phyloP scores from a whole-genome alignment of 64 coral and sea anemone genomes.

The Catalaphyllia jardinei region DNA sequence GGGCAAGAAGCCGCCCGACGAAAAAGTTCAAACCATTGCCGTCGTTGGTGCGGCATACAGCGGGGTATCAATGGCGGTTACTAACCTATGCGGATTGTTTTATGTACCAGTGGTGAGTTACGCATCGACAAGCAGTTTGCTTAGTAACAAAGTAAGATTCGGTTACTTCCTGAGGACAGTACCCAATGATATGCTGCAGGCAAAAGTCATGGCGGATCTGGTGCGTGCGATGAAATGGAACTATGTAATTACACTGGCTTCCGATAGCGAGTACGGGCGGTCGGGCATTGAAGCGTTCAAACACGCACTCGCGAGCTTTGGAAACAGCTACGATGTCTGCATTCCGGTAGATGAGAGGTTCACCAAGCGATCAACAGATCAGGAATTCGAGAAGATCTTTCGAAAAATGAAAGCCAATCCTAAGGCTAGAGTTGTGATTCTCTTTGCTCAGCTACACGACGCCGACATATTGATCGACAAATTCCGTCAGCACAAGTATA shows the following conservation, averaged over 20 bases:
- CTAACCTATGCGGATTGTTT: conserved; percentile 84
- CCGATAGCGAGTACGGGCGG: conserved; percentile 78
- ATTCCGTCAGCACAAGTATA: conserved; percentile 45
- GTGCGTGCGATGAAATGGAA: conserved; percentile 88
- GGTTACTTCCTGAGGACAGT: conserved; percentile 83
- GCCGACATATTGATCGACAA: conserved; percentile 74
- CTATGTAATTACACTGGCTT: conserved; percentile 77
- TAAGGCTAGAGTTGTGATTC: conserved; percentile 73
- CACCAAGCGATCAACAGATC: conserved; percentile 63
- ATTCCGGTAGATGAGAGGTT: conserved; percentile 83
- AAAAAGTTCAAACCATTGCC: too few relatives aligned
- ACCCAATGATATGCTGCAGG: conserved; percentile 85
- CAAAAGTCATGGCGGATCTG: conserved; percentile 83
- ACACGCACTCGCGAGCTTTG: conserved; percentile 63
- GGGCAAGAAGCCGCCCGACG: too few relatives aligned
- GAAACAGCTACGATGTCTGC: conserved; percentile 76
- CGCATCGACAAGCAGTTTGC: conserved; percentile 75
- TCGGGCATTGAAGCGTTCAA: conserved; percentile 92
- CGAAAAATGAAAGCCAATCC: conserved; percentile 59
- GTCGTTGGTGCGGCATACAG: conserved; percentile 83
- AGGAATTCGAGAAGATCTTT: conserved; percentile 74
- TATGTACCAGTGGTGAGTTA: conserved; percentile 86
- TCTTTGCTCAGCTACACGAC: conserved; percentile 86
- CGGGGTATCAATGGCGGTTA: conserved; percentile 89
- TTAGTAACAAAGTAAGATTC: conserved; percentile 82